A percentile compares a stretch with the other conserved stretches of the same genome.
Evolutionary conservation across 1,140 invertebrate genomes (phyloP).

Genomic region (Hesperophylax magnus): DNA sequence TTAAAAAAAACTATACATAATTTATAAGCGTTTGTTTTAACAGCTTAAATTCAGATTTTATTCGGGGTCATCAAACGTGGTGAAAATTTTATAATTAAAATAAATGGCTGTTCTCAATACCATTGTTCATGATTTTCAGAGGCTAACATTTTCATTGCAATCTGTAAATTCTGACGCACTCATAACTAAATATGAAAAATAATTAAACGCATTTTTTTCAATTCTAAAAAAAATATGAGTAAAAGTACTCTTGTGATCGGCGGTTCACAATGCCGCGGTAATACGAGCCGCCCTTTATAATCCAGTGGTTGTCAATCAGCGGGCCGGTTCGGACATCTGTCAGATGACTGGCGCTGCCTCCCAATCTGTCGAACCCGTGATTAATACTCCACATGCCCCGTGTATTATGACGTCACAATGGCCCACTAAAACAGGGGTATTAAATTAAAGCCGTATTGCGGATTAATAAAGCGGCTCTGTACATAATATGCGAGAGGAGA

Average conservation of each 20-base stretch:
- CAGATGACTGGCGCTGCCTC: constrained; percentile 20
- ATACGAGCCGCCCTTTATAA: constrained; percentile 7
- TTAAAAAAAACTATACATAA: no score
- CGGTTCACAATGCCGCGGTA: not conserved
- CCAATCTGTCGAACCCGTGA: constrained; percentile 46
- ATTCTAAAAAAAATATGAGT: not conserved
- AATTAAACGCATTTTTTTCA: not conserved
- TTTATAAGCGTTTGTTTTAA: no score
- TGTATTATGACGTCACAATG: constrained; percentile 53
- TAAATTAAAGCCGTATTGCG: constrained; percentile 22
- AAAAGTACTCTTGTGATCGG: not conserved
- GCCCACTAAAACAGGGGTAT: constrained; percentile 48
- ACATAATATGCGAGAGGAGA: no score
- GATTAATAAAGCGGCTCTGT: constrained; percentile 29
- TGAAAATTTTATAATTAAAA: no score
- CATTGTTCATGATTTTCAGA: not conserved
- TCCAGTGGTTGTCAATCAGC: constrained; percentile 26
- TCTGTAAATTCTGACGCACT: not conserved
- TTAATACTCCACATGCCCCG: constrained; percentile 41
- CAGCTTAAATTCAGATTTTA: no score
- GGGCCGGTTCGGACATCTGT: constrained; percentile 41
- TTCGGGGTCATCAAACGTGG: no score
- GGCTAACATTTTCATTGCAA: not conserved
- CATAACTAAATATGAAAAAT: not conserved
- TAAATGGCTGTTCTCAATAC: no score